Evolutionary conservation across 1,140 invertebrate genomes (phyloP).

Genomic region (Zophobas morio): DNA sequence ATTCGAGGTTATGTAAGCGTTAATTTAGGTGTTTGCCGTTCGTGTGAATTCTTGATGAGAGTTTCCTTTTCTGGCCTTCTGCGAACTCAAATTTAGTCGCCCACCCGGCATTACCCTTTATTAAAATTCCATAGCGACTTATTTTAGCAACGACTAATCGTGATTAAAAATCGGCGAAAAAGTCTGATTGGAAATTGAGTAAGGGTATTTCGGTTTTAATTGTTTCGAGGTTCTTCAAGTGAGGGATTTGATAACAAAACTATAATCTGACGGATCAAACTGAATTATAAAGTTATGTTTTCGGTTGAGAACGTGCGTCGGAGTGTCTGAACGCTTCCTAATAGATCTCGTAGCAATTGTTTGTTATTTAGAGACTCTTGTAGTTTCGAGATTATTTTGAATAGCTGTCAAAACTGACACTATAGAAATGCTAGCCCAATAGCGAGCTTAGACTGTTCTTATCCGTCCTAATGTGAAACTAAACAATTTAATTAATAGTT

Average conservation of each 20-base stretch:
- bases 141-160: too few relatives aligned
- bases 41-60: too few relatives aligned
- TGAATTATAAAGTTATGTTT: neutral
- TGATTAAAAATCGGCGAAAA: too few relatives aligned
- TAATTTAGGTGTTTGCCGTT: too few relatives aligned
- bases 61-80: too few relatives aligned
- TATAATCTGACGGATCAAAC: constrained; percentile 3
- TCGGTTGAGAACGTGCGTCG: constrained; percentile 7
- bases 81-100: too few relatives aligned
- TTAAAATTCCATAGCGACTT: too few relatives aligned
- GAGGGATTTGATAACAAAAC: neutral
- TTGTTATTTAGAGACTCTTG: constrained; percentile 7
- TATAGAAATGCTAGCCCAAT: neutral
- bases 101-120: too few relatives aligned
- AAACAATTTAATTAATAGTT: constrained; percentile 25
- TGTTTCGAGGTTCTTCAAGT: too few relatives aligned
- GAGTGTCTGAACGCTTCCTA: neutral
- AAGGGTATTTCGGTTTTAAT: too few relatives aligned
- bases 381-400: constrained; percentile 2
- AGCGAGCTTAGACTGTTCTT: neutral
- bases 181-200: neutral
- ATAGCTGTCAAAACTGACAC: constrained; percentile 8
- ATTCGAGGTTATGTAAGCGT: too few relatives aligned
- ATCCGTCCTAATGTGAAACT: neutral
- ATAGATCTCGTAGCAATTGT: constrained; percentile 3